Base-by-base conservation (phyloP, 2,113 vertebrate genomes). In the Procapra przewalskii region DNA sequence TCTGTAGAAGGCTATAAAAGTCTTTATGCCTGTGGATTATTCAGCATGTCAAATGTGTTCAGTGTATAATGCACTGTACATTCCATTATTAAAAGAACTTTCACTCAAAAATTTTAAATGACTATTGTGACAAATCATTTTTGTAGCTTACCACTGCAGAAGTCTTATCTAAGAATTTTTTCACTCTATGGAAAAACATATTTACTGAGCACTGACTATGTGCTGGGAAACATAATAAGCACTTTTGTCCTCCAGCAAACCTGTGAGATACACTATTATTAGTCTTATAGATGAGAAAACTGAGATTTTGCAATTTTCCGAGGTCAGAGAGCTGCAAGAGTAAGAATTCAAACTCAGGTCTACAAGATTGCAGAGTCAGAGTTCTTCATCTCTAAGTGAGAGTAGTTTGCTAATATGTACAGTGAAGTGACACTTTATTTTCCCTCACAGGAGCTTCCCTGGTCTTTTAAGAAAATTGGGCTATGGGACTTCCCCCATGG, bases 381-480 rank as follows among this genome's bases (percentile, higher is more conserved):
- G 17, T 33, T 87, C 25, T 91, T 93, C 16, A 80, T 36, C 82
- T n/a, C 45, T 9, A 55, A 97, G 52, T 62, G 91, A 60, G 62
- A 95, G 23, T 7, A 23, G 6, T 71, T 84, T 55, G 62, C 75
- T 92, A 82, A 93, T 86, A 94, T 1, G 1, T 75, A 83, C 48
- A 80, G 57, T 45, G 36, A 62, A 27, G 19, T 79, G 23, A 71
- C 79, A 97, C 3, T 6, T 0, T 0, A 13, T 95, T 97, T 97
- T 95, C 91, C 23, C 6, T 54, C 36, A 59, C 10, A 95, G 91
- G 80, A 87, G 64, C 95, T 97, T 84, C 54, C 89, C 81, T 88
- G 82, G 54, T 25, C 85, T 97, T 97, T 87, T 62, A 88, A 97
- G 94, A 97, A 92, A 82, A 93, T 71, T 67, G 7, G 33, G 16